phyloP scores from a whole-genome alignment of 2,797 vertebrate genomes.

The Xiphorhynchus erythropygius region DNA sequence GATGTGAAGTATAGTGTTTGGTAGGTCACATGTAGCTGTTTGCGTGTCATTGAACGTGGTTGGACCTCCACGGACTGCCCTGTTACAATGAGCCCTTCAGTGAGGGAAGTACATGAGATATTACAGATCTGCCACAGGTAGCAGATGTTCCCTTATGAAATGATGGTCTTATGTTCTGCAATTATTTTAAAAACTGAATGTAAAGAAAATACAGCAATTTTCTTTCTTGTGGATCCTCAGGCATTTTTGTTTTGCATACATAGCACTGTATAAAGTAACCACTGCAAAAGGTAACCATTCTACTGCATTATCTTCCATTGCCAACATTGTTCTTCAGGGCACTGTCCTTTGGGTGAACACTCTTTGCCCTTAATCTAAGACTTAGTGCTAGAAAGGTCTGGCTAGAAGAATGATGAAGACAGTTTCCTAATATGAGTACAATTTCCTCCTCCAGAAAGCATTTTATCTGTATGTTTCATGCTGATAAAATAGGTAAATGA shows the following conservation, averaged over 20 bases:
- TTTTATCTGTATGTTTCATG: background rate
- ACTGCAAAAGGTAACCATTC: background rate
- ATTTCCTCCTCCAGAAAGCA: background rate
- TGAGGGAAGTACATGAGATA: background rate
- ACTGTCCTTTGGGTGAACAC: rapidly evolving
- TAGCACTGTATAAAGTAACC: background rate
- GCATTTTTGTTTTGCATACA: background rate
- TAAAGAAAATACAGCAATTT: background rate
- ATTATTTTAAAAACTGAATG: background rate
- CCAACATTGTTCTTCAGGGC: background rate
- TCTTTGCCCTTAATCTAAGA: background rate
- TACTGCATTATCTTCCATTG: background rate
- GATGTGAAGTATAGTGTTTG: background rate
- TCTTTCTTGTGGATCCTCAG: background rate
- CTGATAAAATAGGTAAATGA: background rate
- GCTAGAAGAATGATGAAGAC: background rate
- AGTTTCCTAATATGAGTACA: background rate
- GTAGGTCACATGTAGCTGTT: background rate
- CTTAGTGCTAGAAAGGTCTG: background rate
- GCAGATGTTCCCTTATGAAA: background rate
- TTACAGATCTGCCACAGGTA: background rate
- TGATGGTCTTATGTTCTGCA: background rate
- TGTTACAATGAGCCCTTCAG: background rate
- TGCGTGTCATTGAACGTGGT: background rate
- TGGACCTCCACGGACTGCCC: background rate